These are phyloP conservation scores for Zapornia atra DNA, from an alignment of 2,113 vertebrate genomes.

Conservation along the genomic window DNA sequence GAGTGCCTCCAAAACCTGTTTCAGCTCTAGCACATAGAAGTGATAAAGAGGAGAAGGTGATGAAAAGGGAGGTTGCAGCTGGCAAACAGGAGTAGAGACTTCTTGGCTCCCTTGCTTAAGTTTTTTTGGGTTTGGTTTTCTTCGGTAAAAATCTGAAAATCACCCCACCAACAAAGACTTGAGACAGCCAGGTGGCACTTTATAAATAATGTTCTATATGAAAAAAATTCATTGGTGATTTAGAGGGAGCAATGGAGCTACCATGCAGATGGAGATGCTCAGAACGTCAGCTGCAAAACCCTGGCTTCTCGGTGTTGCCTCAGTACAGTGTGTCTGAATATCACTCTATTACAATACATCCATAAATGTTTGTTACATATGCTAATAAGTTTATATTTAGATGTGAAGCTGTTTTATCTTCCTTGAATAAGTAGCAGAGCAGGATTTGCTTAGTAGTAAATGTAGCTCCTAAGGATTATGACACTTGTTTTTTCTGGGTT, in stretches of 20 bases:
- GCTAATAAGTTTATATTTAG: background rate
- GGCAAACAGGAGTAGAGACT: background rate
- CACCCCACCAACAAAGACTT: background rate
- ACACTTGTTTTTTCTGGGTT: background rate
- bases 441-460: background rate
- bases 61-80: constrained; percentile 10
- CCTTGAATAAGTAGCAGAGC: background rate
- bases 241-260: background rate
- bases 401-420: background rate
- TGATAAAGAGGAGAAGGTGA: background rate
- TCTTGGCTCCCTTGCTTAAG: background rate
- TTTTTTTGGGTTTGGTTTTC: background rate
- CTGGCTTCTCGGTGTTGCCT: background rate
- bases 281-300: background rate
- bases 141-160: background rate
- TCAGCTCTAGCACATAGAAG: background rate
- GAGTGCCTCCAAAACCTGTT: background rate
- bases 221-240: background rate
- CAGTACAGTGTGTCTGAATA: background rate
- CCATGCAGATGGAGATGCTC: background rate
- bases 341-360: background rate
- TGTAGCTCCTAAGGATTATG: background rate
- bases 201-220: background rate
- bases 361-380: accelerated
- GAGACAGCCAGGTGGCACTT: background rate